These are phyloP conservation scores for Drosophila paulistorum DNA, from an alignment of 1,140 invertebrate genomes.

Conservation along the genomic window DNA sequence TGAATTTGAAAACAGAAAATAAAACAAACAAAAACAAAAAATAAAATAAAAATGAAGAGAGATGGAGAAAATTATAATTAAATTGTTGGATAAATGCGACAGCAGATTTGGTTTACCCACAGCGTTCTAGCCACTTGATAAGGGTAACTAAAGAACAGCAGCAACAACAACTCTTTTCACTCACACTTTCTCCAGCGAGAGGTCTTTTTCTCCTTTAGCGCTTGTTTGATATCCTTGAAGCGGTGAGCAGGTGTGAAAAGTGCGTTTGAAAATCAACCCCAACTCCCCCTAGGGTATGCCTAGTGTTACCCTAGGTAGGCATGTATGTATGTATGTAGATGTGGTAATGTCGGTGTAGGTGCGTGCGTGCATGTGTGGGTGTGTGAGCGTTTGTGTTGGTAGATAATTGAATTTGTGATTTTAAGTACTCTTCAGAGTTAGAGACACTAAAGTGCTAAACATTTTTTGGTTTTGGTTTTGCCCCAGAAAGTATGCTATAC, in stretches of 20 bases:
- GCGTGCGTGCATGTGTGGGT: slow-evolving; percentile 17
- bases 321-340: too few relatives aligned
- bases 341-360: not conserved
- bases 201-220: not conserved
- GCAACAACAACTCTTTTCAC: slow-evolving; percentile 13
- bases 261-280: slow-evolving; percentile 61
- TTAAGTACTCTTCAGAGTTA: slow-evolving; percentile 65
- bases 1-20: slow-evolving; percentile 51
- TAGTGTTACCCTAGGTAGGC: slow-evolving; percentile 15
- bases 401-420: slow-evolving; percentile 79
- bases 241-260: slow-evolving; percentile 69
- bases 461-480: slow-evolving; percentile 34
- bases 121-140: slow-evolving; percentile 10
- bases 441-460: slow-evolving; percentile 72
- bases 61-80: slow-evolving; percentile 70
- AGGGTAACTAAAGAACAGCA: slow-evolving; percentile 18
- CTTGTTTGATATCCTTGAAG: slow-evolving; percentile 52
- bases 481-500: slow-evolving; percentile 72
- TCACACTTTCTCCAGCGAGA: not conserved
- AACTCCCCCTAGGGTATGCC: not conserved
- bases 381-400: slow-evolving; percentile 23
- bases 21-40: slow-evolving; percentile 15
- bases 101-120: slow-evolving; percentile 43
- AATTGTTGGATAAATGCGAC: slow-evolving; percentile 55
- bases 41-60: slow-evolving; percentile 14